phyloP scores from a whole-genome alignment of 2,888 invertebrate genomes.

The Drepana falcataria region DNA sequence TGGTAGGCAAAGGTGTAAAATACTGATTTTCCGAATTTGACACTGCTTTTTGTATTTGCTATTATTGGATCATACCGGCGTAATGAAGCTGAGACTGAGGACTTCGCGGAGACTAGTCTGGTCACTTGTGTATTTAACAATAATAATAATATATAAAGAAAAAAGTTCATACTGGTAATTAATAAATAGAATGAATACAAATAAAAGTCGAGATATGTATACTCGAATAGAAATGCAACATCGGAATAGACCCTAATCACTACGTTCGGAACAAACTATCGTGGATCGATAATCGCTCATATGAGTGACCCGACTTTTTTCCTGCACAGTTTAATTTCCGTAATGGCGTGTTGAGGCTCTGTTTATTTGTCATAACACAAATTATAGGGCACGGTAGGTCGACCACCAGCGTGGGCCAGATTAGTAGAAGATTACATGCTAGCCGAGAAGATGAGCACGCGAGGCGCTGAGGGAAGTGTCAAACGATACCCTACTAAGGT shows the following conservation, averaged over 20 bases:
- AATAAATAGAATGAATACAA: too few relatives aligned
- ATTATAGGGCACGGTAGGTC: slow-evolving; percentile 24
- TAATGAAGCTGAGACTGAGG: too few relatives aligned
- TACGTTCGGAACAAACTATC: slow-evolving; percentile 4
- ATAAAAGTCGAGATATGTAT: too few relatives aligned
- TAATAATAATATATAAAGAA: too few relatives aligned
- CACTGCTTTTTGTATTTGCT: too few relatives aligned
- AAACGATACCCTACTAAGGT: neutral
- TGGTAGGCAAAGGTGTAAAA: too few relatives aligned
- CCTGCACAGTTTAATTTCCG: neutral
- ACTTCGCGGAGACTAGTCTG: too few relatives aligned
- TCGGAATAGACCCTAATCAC: neutral
- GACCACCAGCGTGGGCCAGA: slow-evolving; percentile 37
- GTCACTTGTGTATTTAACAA: too few relatives aligned
- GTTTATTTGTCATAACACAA: slow-evolving; percentile 37
- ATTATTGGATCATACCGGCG: too few relatives aligned
- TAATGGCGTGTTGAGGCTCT: slow-evolving; percentile 9
- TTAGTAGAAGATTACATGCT: slow-evolving; percentile 26
- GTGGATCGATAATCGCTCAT: slow-evolving; percentile 22
- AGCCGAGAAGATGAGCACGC: slow-evolving; percentile 7
- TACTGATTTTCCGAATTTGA: too few relatives aligned
- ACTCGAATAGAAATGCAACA: too few relatives aligned
- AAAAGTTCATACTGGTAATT: too few relatives aligned
- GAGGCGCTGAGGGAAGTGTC: neutral
- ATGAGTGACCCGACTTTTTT: slow-evolving; percentile 11